Base-by-base conservation (phyloP, 2,797 vertebrate species). In the Triplophysa bombifrons region DNA sequence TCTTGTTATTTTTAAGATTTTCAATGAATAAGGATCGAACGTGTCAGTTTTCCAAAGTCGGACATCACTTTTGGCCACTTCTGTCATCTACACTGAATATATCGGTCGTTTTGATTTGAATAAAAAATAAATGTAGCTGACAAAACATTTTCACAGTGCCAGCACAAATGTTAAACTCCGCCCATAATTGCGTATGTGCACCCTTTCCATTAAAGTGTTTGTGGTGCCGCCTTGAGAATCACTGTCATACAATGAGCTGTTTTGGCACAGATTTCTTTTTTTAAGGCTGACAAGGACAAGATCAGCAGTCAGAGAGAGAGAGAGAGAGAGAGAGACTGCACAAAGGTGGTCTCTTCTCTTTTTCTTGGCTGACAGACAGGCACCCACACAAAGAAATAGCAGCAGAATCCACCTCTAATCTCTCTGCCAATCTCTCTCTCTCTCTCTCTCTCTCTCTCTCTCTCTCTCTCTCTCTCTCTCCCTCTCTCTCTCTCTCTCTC, bases 241-340 rank as follows among this genome's bases (percentile, higher is more conserved):
- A 19, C 76, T 46, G 41, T 74, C 72, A 19, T 82, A 78, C 81
- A 84, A 84, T 78, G 83, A 63, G 81, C 67, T 79, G 72, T 84
- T 87, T 85, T 86, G 84, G 79, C 78, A 80, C 78, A 63, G 58
- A 86, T 25, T 78, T 78, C 30, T 83, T 86, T 84, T 73, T 81
- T 80, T 56, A 83, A 76, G 78, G 46, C 50, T 81, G 86, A 86
- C 88, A 88, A 85, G 84, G 83, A 86, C 84, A 84, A 78, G 74
- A 70, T 78, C 79, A 83, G 38, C 72, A 64, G 58, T 80, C 67
- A 55, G 70, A 84, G 82, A 50, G 58, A 73, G 67, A 83, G 68
- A 74, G 55, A 81, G 64, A 72, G 55, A 64, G 56, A 80, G 67
- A 60, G 72, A 84, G 82, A 50, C 19, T 3, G 27, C 27, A 30